Evolutionary conservation across 2,113 vertebrate genomes (phyloP).

Genomic region (Danionella cerebrum): DNA sequence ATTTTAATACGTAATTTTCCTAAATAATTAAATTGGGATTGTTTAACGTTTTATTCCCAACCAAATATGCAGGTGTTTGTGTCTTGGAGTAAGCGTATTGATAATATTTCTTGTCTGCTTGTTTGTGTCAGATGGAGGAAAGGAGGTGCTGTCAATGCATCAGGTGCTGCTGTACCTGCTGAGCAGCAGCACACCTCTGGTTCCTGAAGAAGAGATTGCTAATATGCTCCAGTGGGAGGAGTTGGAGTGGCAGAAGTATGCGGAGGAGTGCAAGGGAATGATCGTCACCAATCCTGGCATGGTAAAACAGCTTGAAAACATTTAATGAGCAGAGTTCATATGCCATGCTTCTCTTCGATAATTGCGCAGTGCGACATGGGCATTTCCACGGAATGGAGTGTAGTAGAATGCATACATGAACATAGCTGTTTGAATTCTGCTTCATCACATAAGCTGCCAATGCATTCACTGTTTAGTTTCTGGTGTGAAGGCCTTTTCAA

Average conservation of each 20-base stretch:
- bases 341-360: not conserved
- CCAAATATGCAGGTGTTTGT: no score
- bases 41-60: no score
- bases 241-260: slow-evolving; percentile 96
- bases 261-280: slow-evolving; percentile 98
- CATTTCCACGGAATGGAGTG: no score
- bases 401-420: no score
- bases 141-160: slow-evolving; percentile 97
- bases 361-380: no score
- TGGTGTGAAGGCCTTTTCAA: no score
- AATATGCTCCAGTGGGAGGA: slow-evolving; percentile 99
- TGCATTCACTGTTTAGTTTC: no score
- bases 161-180: slow-evolving; percentile 93
- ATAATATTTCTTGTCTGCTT: not conserved
- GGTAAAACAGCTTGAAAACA: slow-evolving; percentile 76
- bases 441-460: no score
- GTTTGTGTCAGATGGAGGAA: slow-evolving; percentile 78
- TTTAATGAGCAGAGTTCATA: not conserved
- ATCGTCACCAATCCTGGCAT: slow-evolving; percentile 95
- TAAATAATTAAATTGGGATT: no score
- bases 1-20: no score
- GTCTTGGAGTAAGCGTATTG: no score
- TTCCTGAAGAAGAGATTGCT: slow-evolving; percentile 93
- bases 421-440: no score
- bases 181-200: slow-evolving; percentile 83